phyloP scores from a whole-genome alignment of 2,888 invertebrate genomes.

The Eupithecia insigniata region DNA sequence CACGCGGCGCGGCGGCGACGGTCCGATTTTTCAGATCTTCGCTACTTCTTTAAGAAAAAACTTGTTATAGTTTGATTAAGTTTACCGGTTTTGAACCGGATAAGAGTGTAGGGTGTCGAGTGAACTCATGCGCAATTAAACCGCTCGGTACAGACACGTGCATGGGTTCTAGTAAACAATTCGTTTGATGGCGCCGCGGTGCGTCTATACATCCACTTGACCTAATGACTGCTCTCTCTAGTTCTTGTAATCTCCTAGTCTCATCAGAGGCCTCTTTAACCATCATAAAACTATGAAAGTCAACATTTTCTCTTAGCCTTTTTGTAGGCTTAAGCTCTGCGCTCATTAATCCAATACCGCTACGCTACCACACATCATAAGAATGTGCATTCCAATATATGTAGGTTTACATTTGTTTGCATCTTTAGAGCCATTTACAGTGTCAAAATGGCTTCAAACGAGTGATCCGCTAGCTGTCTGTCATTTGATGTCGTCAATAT shows the following conservation, averaged over 20 bases:
- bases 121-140: conserved; percentile 22
- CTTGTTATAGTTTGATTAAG: conserved; percentile 12
- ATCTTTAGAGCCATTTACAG: too few relatives aligned
- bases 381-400: too few relatives aligned
- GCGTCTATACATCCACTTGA: conserved; percentile 40
- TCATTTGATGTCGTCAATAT: too few relatives aligned
- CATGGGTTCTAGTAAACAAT: conserved; percentile 66
- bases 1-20: too few relatives aligned
- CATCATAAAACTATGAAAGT: background rate
- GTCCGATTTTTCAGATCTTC: background rate
- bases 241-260: background rate
- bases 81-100: conserved; percentile 11
- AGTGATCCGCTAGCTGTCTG: too few relatives aligned
- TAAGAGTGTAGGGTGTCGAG: background rate
- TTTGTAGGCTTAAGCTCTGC: too few relatives aligned
- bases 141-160: conserved; percentile 64
- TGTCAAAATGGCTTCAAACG: too few relatives aligned
- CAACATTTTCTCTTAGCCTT: background rate
- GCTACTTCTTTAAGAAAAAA: background rate
- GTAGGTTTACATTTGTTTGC: too few relatives aligned
- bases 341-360: too few relatives aligned
- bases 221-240: conserved; percentile 27
- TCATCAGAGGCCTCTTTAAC: background rate
- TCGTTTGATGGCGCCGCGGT: conserved; percentile 56
- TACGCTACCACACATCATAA: too few relatives aligned